phyloP scores from a whole-genome alignment of 1,140 invertebrate species.

The Heliconius melpomene region DNA sequence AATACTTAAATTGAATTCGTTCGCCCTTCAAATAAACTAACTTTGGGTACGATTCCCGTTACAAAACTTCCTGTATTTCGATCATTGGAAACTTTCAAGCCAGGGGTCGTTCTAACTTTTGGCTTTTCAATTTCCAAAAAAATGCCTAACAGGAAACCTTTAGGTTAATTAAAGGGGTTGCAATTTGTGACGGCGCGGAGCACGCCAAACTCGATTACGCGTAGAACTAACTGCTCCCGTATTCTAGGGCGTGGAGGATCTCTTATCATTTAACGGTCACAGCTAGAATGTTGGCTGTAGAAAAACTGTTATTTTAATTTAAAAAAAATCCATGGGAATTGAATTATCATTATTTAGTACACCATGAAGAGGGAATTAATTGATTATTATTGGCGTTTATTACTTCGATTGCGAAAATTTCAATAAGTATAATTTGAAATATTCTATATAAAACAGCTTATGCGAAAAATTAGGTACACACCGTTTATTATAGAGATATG shows the following conservation, averaged over 20 bases:
- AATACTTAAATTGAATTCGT: background rate
- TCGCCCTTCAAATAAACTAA: background rate
- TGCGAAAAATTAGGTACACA: no score
- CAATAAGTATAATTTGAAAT: no score
- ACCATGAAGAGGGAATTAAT: no score
- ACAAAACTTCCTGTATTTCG: background rate
- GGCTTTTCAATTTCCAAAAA: slow-evolving; percentile 12
- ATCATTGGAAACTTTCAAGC: background rate
- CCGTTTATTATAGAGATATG: no score
- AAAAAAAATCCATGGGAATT: no score
- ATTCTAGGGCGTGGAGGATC: background rate
- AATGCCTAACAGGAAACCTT: background rate
- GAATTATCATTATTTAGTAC: no score
- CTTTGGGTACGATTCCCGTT: background rate
- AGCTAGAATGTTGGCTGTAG: background rate
- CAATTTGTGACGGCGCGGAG: background rate
- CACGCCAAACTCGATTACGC: background rate
- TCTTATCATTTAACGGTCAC: background rate
- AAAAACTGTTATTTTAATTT: no score
- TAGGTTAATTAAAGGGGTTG: slow-evolving; percentile 5
- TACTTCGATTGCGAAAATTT: no score
- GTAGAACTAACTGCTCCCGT: background rate
- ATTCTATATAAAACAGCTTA: no score
- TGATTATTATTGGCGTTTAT: no score
- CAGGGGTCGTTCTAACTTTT: background rate